Percentiles rank a stretch among this genome's conserved stretches.
Evolutionary conservation across 1,140 invertebrate genomes (phyloP).

Genomic region (Trichonephila clavipes): DNA sequence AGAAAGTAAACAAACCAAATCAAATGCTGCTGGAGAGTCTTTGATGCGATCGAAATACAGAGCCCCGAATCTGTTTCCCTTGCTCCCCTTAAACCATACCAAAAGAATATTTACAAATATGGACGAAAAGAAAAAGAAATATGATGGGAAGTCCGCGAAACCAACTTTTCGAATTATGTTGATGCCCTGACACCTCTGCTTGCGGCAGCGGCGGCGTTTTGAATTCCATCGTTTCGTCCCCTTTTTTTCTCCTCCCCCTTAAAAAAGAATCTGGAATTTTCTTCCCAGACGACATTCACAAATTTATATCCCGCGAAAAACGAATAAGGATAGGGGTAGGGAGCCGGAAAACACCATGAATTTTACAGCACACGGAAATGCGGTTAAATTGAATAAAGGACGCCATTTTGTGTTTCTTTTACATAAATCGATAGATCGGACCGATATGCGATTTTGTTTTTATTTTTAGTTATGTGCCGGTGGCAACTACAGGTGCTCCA

Average conservation of each 20-base stretch:
- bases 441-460: constrained; percentile 16
- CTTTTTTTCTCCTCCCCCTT: neutral
- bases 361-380: constrained; percentile 65
- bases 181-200: constrained; percentile 57
- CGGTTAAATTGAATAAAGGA: constrained; percentile 65
- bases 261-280: constrained; percentile 37
- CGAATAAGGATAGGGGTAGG: constrained; percentile 15
- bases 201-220: constrained; percentile 27
- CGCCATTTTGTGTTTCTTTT: constrained; percentile 71
- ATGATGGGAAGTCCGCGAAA: neutral
- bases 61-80: neutral
- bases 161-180: constrained; percentile 52
- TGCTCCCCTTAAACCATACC: neutral
- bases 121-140: neutral
- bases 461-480: constrained; percentile 53
- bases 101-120: constrained; percentile 42
- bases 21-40: neutral
- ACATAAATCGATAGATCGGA: constrained; percentile 62
- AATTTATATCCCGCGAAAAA: constrained; percentile 52
- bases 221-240: constrained; percentile 43
- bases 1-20: neutral
- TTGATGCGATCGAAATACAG: neutral
- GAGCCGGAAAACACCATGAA: constrained; percentile 55
- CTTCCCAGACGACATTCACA: constrained; percentile 39
- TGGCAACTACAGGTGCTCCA: constrained; percentile 67